Percentiles rank a stretch among this genome's conserved stretches.
phyloP scores from a whole-genome alignment of 1,140 invertebrate genomes.

The Drosophila suzukii region DNA sequence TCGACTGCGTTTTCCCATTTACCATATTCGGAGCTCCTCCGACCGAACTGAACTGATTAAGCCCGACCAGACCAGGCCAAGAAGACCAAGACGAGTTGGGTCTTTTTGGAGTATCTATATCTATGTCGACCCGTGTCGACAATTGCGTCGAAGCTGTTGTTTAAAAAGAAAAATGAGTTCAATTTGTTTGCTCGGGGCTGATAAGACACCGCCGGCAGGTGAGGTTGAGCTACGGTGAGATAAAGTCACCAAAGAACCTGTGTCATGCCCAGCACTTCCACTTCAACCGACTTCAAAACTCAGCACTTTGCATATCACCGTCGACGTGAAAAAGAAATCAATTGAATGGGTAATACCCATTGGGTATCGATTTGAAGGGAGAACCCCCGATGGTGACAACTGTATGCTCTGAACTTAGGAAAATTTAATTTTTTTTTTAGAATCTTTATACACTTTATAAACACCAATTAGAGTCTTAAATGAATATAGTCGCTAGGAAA shows the following conservation, averaged over 20 bases:
- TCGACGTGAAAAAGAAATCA: conserved; percentile 67
- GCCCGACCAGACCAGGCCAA: conserved; percentile 11
- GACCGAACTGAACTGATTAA: conserved; percentile 66
- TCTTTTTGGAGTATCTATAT: conserved; percentile 70
- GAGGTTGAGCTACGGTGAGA: conserved; percentile 23
- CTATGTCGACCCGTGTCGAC: conserved; percentile 49
- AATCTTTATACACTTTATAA: too few relatives aligned
- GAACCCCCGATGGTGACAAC: neutral
- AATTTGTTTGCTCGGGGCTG: conserved; percentile 67
- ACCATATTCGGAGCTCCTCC: conserved; percentile 69
- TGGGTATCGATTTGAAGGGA: conserved; percentile 5
- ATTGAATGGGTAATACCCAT: conserved; percentile 33
- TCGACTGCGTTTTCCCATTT: conserved; percentile 69
- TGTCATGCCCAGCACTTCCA: conserved; percentile 24
- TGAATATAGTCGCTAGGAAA: too few relatives aligned
- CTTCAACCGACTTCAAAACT: conserved; percentile 2
- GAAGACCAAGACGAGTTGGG: conserved; percentile 56
- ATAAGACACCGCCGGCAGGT: conserved; percentile 33
- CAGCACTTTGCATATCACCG: conserved; percentile 65
- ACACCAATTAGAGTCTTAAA: too few relatives aligned
- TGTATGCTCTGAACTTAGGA: neutral
- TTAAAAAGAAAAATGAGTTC: conserved; percentile 77
- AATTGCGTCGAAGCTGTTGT: conserved; percentile 78
- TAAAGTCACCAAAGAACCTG: conserved; percentile 52
- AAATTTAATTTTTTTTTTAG: neutral